Evolutionary conservation across 1,140 invertebrate species (phyloP).

Genomic region (Euura lappo): DNA sequence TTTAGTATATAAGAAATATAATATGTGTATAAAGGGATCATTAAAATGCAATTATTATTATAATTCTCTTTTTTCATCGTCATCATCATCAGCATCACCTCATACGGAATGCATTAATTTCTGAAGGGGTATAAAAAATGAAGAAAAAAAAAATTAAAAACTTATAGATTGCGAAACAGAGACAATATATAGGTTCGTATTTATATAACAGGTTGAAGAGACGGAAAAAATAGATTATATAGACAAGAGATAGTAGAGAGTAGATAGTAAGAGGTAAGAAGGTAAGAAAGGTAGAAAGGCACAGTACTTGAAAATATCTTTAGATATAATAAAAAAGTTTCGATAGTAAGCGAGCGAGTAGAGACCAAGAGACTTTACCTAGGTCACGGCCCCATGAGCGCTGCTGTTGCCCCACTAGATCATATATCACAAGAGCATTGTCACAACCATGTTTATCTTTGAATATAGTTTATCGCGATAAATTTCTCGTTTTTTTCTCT

Average conservation of each 20-base stretch:
- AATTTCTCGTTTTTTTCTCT: too few relatives aligned
- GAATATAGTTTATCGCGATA: too few relatives aligned
- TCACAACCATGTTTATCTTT: conserved; percentile 49
- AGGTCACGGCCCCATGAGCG: conserved; percentile 62
- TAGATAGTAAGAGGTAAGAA: conserved; percentile 15
- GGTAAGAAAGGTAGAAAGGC: neutral
- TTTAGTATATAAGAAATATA: neutral
- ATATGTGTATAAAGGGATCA: too few relatives aligned
- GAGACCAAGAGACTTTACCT: conserved; percentile 56
- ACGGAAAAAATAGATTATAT: conserved; percentile 10
- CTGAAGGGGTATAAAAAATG: too few relatives aligned
- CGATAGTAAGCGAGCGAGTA: conserved; percentile 55
- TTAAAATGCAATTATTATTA: conserved; percentile 39
- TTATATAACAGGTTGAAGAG: conserved; percentile 13
- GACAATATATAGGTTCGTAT: conserved; percentile 24
- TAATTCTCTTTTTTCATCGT: conserved; percentile 36
- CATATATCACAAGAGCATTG: conserved; percentile 59
- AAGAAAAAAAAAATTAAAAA: too few relatives aligned
- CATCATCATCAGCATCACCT: conserved; percentile 35
- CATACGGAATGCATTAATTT: conserved; percentile 35
- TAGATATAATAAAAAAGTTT: conserved; percentile 40
- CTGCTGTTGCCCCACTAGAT: conserved; percentile 63
- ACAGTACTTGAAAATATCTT: neutral
- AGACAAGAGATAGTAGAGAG: conserved; percentile 23
- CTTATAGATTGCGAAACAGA: neutral